Conservation (phyloP, 2,888 invertebrate genomes). For the Latrodectus elegans region DNA sequence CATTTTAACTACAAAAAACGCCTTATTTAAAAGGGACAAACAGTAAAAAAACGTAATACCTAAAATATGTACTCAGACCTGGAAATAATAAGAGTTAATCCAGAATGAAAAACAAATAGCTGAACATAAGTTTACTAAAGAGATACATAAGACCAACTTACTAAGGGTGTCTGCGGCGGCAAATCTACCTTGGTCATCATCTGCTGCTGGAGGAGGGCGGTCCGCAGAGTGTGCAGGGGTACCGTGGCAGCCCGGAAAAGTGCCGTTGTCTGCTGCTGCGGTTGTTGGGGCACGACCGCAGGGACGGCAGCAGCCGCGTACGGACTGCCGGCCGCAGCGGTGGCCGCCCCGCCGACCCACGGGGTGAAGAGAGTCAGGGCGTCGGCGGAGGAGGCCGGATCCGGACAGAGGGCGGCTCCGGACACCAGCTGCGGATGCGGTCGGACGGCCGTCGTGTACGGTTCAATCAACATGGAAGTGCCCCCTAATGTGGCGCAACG, state of each 20-base stretch:
- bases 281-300: constrained; percentile 21
- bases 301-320: constrained; percentile 50
- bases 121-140: not conserved
- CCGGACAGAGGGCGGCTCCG: constrained; percentile 54
- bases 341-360: constrained; percentile 30
- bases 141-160: constrained; percentile 16
- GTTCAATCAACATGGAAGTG: constrained; percentile 65
- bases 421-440: constrained; percentile 63
- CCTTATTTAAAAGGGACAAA: too few relatives aligned
- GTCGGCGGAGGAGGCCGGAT: constrained; percentile 32
- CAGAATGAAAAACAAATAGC: not conserved
- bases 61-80: too few relatives aligned
- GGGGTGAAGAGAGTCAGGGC: constrained; percentile 57
- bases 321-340: constrained; percentile 32
- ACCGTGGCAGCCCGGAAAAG: constrained; percentile 52
- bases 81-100: too few relatives aligned
- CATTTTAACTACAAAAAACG: too few relatives aligned
- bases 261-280: constrained; percentile 45
- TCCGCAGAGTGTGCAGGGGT: constrained; percentile 49
- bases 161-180: constrained; percentile 57
- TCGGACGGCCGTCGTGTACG: constrained; percentile 66
- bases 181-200: constrained; percentile 67
- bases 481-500: constrained; percentile 46
- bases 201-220: constrained; percentile 60
- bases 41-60: too few relatives aligned